Evolutionary conservation across 2,113 vertebrate species (phyloP), one percentile per base, ranked within the genome.

Genomic region (Lichenostomus cassidix): DNA sequence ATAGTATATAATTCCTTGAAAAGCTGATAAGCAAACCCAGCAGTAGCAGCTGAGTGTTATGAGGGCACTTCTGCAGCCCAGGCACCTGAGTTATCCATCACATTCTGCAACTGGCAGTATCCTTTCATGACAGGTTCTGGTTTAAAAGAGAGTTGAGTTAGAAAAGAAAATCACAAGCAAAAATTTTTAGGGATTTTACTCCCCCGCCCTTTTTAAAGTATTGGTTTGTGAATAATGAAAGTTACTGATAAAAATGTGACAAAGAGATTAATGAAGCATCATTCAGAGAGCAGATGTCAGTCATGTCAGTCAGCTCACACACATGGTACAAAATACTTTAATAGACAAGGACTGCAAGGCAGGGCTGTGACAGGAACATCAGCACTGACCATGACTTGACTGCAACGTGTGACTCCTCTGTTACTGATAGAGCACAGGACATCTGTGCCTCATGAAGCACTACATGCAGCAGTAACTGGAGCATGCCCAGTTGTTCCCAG

Each of bases 311-410:
- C 76, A 18, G 70, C 65, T 58, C 37, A 77, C 42, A 21, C 1
- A 7, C 1, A 24, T 0, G 0, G 50, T 28, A 13, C 24, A 5
- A 44, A 24, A 39, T 27, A 2, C 21, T 33, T 5, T 2, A 14
- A 15, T 15, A 56, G 76, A 7, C 10, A 5, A 39, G 52, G 74
- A 15, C 62, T 35, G 50, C 29, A 24, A 13, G n/a, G 25, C 49
- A 37, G 44, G 63, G 31, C 62, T 53, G 31, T 6, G 17, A 53
- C 56, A 68, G 60, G 37, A 71, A 10, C 10, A 5, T 0, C 8
- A 0, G 24, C 23, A 46, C 5, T 31, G 4, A 37, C 41, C 5
- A 23, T 44, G 41, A 37, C 25, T 3, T 14, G 56, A 17, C 74
- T 42, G 39, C 8, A n/a, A 2, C 4, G 7, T 12, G 50, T 0